phyloP scores from a whole-genome alignment of 2,888 invertebrate species.

The Drosophila hamatofila region DNA sequence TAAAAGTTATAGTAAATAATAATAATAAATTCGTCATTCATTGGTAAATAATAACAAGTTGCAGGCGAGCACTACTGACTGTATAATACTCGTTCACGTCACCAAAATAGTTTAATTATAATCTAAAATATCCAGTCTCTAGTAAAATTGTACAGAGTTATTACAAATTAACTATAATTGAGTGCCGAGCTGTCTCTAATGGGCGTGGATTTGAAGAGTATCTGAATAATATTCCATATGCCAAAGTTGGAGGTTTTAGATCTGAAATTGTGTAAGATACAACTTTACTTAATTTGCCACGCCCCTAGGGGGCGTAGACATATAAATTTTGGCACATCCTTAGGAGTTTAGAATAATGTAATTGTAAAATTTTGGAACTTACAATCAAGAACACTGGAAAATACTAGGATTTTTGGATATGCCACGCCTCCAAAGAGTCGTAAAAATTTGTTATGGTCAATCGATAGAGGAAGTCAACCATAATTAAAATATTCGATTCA shows the following conservation, averaged over 20 bases:
- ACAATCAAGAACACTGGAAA: too few species aligned
- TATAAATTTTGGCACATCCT: not conserved
- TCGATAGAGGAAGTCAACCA: too few species aligned
- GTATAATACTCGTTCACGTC: not conserved
- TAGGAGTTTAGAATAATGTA: too few species aligned
- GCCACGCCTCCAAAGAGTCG: too few species aligned
- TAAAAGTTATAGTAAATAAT: not conserved
- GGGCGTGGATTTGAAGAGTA: not conserved
- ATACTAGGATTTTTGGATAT: too few species aligned
- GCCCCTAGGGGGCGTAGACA: not conserved
- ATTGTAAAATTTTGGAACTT: too few species aligned
- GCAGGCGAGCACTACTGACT: not conserved
- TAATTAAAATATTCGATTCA: too few species aligned
- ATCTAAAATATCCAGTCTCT: too few species aligned
- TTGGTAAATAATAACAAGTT: not conserved
- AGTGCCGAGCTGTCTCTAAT: too few species aligned
- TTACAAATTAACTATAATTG: too few species aligned
- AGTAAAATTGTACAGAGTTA: too few species aligned
- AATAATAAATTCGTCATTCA: not conserved
- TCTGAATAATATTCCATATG: not conserved
- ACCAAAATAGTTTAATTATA: not conserved
- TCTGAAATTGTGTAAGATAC: not conserved
- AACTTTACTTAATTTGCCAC: not conserved
- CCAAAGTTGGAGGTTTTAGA: not conserved
- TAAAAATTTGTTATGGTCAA: too few species aligned